Conservation (phyloP, 2,888 invertebrate species). For the Frankliniella fusca region DNA sequence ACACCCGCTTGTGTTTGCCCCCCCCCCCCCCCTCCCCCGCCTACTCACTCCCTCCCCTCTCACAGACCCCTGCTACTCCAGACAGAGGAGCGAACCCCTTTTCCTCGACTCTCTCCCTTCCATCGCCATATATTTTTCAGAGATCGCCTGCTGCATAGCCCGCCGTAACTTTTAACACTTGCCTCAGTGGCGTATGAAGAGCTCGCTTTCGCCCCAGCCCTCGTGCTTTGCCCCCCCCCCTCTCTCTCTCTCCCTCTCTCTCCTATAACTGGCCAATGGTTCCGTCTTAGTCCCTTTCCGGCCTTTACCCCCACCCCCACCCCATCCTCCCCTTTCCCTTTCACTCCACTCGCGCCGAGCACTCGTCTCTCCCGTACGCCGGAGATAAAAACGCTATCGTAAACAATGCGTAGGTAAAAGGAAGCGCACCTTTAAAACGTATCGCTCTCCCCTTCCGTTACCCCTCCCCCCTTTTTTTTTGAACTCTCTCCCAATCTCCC, state of each 20-base stretch:
- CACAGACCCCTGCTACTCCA: background rate
- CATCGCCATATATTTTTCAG: too few relatives aligned
- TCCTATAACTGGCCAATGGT: too few relatives aligned
- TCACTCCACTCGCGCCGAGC: background rate
- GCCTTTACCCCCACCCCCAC: background rate
- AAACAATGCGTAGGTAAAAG: conserved; percentile 12
- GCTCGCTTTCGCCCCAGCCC: background rate
- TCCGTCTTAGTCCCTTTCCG: background rate
- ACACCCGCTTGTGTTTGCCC: background rate
- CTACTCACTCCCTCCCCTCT: too few relatives aligned
- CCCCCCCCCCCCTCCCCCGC: too few relatives aligned
- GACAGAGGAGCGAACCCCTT: too few relatives aligned
- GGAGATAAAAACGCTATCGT: conserved; percentile 13
- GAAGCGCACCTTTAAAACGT: conserved; percentile 8
- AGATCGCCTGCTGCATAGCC: too few relatives aligned
- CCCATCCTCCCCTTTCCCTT: background rate
- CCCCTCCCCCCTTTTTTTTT: background rate
- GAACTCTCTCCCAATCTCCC: background rate
- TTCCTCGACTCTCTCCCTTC: too few relatives aligned
- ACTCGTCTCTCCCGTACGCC: background rate
- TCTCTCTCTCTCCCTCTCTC: background rate
- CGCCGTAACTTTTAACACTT: too few relatives aligned
- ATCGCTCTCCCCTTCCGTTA: background rate
- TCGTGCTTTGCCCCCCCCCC: background rate
- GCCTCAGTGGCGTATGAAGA: too few relatives aligned